phyloP scores from a whole-genome alignment of 2,888 invertebrate genomes.

The Imbricaverruca yamaguchii region DNA sequence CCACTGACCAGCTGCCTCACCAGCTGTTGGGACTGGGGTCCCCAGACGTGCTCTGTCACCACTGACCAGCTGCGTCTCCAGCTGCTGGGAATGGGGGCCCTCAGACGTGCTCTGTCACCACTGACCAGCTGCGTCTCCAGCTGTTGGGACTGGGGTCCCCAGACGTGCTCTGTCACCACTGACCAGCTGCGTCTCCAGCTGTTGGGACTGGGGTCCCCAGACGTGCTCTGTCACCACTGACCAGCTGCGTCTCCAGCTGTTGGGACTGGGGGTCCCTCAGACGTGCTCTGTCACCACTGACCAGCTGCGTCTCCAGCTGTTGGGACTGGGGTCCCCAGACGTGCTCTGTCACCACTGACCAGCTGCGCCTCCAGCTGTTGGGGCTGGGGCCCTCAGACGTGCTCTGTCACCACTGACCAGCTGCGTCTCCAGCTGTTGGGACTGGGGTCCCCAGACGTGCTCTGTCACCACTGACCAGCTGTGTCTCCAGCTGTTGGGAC shows the following conservation, averaged over 20 bases:
- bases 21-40: no score
- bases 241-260: neutral
- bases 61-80: neutral
- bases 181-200: neutral
- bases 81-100: no score
- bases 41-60: no score
- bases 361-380: neutral
- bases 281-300: neutral
- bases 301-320: neutral
- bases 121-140: constrained; percentile 1
- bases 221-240: neutral
- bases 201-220: no score
- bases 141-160: no score
- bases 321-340: no score
- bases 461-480: neutral
- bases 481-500: neutral
- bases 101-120: no score
- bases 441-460: no score
- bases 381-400: no score
- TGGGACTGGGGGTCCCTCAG: no score
- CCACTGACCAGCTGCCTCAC: no score
- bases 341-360: neutral
- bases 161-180: neutral
- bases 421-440: neutral
- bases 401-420: neutral